phyloP scores from a whole-genome alignment of 2,113 vertebrate genomes.

The Ailuropoda melanoleuca region DNA sequence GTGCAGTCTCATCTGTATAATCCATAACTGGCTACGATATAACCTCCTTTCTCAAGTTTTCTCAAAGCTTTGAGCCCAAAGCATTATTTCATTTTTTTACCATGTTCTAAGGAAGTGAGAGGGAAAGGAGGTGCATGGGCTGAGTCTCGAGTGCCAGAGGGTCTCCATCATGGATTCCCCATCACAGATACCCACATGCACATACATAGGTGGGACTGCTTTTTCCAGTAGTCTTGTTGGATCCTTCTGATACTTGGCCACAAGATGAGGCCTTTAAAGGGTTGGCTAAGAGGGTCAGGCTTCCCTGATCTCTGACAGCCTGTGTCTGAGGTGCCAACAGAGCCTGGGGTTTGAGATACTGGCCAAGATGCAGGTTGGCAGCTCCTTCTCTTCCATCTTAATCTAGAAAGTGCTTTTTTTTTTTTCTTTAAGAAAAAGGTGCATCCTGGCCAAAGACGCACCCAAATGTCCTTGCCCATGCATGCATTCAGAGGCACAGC shows the following conservation, averaged over 20 bases:
- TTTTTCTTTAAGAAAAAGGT: neutral
- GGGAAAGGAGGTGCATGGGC: neutral
- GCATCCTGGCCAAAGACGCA: neutral
- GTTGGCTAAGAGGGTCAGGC: neutral
- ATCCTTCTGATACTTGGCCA: neutral
- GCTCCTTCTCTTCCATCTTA: neutral
- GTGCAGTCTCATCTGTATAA: neutral
- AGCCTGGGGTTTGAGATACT: neutral
- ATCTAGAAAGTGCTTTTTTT: neutral
- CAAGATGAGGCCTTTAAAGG: neutral
- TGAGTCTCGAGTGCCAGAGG: neutral
- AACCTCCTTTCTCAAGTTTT: neutral
- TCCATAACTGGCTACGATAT: neutral
- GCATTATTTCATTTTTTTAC: neutral
- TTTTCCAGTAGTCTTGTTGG: neutral
- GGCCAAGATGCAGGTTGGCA: neutral
- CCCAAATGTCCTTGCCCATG: neutral
- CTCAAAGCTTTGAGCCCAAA: neutral
- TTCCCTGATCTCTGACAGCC: neutral
- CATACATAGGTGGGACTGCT: neutral
- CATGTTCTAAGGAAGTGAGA: neutral
- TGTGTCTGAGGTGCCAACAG: rapidly evolving
- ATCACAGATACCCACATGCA: neutral
- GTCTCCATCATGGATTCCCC: neutral
- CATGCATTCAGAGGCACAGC: neutral